Percentiles rank a stretch among this genome's conserved stretches.
These are phyloP conservation scores for human (Homo sapiens) DNA, from an alignment of 2,113 vertebrate genomes.

Conservation along the genomic window GRCh38 chr11:100214001-100214500, in stretches of 20 bases:
- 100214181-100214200: constrained; percentile 6
- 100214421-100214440: not conserved
- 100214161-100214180: not conserved
- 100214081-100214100: not conserved
- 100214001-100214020: not conserved
- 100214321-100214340: too few species aligned
- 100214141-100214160: not conserved
- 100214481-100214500: not conserved
- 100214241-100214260: not conserved
- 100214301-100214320: too few species aligned
- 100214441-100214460: not conserved
- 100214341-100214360: too few species aligned
- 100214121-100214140: not conserved
- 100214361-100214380: too few species aligned
- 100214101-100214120: not conserved
- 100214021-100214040: constrained; percentile 12
- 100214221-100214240: not conserved
- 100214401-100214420: not conserved
- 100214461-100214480: not conserved
- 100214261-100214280: not conserved
- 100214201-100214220: not conserved
- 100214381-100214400: not conserved
- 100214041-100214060: not conserved
- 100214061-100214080: not conserved
- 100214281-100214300: not conserved